These are phyloP conservation scores for Drosophila colorata DNA, from an alignment of 2,888 invertebrate species.

Conservation along the genomic window DNA sequence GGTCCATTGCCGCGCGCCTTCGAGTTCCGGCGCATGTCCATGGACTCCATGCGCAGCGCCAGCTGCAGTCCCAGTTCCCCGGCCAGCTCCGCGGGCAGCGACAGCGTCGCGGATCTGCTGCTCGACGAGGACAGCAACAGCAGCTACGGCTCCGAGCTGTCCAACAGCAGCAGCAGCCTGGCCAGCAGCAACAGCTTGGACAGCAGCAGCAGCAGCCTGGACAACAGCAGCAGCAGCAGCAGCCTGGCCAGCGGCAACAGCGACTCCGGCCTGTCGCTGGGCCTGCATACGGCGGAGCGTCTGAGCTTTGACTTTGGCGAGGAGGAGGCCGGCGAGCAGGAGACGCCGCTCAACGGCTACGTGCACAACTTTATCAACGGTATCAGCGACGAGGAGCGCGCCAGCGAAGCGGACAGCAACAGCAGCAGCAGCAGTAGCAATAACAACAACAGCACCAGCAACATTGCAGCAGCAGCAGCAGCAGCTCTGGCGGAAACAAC, in stretches of 20 bases:
- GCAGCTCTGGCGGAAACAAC: conserved; percentile 16
- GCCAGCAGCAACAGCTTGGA: conserved; percentile 61
- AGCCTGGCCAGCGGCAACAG: conserved; percentile 8
- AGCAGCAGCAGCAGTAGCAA: conserved; percentile 3
- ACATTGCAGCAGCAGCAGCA: not conserved
- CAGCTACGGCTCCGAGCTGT: conserved; percentile 69
- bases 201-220: conserved; percentile 20
- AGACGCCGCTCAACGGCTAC: conserved; percentile 83
- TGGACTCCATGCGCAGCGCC: conserved; percentile 66
- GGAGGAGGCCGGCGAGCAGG: conserved; percentile 80
- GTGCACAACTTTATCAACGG: conserved; percentile 85
- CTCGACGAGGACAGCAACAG: conserved; percentile 78
- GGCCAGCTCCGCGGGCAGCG: not conserved
- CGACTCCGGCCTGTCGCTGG: conserved; percentile 64
- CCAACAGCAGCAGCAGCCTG: conserved; percentile 21
- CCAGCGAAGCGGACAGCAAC: conserved; percentile 59
- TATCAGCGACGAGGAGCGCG: conserved; percentile 79
- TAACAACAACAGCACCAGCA: not conserved
- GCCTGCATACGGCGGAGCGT: conserved; percentile 58
- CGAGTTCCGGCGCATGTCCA: conserved; percentile 83
- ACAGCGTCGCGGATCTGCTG: conserved; percentile 18
- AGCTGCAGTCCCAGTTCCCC: conserved; percentile 14
- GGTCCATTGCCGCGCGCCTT: conserved; percentile 88
- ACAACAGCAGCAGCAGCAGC: conserved; percentile 12
- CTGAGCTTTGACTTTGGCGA: conserved; percentile 83